Evolutionary conservation across 1,140 invertebrate species (phyloP).

Genomic region (Drosophila saltans): DNA sequence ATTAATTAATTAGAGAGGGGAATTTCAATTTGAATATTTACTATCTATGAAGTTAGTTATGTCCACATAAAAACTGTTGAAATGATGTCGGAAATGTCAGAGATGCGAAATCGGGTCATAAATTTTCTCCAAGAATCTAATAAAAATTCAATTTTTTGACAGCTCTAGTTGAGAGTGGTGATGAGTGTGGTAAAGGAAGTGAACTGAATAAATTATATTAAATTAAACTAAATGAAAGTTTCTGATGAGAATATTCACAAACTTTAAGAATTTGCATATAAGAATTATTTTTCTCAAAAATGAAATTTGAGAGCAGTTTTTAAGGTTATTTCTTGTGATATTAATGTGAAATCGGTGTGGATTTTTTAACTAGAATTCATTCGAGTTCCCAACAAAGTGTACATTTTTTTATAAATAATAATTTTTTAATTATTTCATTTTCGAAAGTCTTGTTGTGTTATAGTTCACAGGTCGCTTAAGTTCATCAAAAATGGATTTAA

Average conservation of each 20-base stretch:
- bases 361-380: too few relatives aligned
- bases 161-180: not conserved
- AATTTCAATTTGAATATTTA: not conserved
- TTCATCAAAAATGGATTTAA: too few relatives aligned
- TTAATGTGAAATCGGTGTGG: too few relatives aligned
- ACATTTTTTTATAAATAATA: too few relatives aligned
- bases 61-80: slow-evolving; percentile 34
- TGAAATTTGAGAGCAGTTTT: not conserved
- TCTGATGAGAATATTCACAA: not conserved
- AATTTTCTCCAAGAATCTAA: slow-evolving; percentile 1
- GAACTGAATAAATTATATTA: slow-evolving; percentile 4
- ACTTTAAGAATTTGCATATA: not conserved
- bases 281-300: not conserved
- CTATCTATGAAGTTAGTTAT: slow-evolving; percentile 13
- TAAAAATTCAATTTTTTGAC: slow-evolving; percentile 5
- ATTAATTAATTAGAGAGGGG: too few relatives aligned
- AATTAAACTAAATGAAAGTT: slow-evolving; percentile 9
- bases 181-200: not conserved
- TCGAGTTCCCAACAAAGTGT: too few relatives aligned
- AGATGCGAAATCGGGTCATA: not conserved
- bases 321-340: not conserved
- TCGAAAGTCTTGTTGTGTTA: too few relatives aligned
- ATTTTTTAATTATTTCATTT: too few relatives aligned
- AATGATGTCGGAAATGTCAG: slow-evolving; percentile 31
- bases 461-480: too few relatives aligned